phyloP scores from a whole-genome alignment of 2,888 invertebrate genomes.

The Drosophila picticornis region DNA sequence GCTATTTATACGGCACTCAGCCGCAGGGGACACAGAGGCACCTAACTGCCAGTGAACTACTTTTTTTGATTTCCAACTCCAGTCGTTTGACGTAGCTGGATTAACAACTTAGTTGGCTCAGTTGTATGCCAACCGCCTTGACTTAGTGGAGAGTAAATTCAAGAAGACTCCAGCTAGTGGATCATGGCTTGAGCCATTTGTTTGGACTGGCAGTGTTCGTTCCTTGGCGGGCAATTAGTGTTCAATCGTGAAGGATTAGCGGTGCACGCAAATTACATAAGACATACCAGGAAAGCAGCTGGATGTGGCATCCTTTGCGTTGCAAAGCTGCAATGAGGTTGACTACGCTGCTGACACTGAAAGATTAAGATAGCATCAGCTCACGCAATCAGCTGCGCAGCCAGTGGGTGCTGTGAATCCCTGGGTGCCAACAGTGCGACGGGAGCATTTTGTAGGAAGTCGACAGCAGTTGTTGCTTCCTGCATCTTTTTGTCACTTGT shows the following conservation, averaged over 20 bases:
- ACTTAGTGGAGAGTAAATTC: neutral
- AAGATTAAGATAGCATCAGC: constrained; percentile 60
- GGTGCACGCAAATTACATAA: constrained; percentile 40
- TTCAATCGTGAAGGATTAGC: constrained; percentile 38
- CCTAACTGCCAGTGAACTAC: neutral
- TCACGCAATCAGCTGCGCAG: constrained; percentile 61
- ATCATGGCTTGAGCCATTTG: constrained; percentile 31
- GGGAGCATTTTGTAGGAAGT: constrained; percentile 66
- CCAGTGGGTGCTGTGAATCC: constrained; percentile 60
- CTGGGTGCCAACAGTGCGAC: constrained; percentile 35
- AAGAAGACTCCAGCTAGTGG: neutral
- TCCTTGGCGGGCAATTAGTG: constrained; percentile 28
- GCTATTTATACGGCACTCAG: neutral
- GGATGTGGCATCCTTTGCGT: constrained; percentile 39
- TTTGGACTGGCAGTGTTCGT: constrained; percentile 2
- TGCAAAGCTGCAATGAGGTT: constrained; percentile 2
- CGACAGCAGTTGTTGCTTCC: constrained; percentile 71
- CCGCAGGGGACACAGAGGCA: neutral
- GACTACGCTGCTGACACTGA: constrained; percentile 69
- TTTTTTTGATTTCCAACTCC: neutral
- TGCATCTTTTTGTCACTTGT: constrained; percentile 74
- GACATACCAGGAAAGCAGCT: constrained; percentile 36
- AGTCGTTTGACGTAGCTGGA: neutral
- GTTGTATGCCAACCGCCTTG: neutral
- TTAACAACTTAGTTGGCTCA: neutral